Base-by-base conservation (phyloP, 2,888 invertebrate species). In the Lithophane leautieri region DNA sequence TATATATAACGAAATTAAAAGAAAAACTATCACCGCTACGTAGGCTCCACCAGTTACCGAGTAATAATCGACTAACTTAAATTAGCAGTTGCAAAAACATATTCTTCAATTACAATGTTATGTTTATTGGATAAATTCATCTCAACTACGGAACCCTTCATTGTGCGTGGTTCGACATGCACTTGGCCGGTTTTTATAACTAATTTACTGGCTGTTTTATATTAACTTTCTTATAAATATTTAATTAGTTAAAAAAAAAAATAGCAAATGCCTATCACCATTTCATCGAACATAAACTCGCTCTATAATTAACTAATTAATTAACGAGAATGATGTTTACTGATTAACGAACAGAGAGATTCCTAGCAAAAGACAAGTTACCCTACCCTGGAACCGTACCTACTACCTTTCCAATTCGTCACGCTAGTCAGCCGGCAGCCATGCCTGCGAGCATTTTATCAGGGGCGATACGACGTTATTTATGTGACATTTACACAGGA, bases 401-500 rank as follows among this genome's bases (percentile, higher is more conserved):
- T 8, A 68, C 42, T 42, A 34, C 28, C 28, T 71, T 22, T 4
- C 14, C 14, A 76, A 22, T 34, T n/a, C 44, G 56, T 76, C 52
- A 60, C 81, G 34, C 58, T 44, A 68, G 80, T 22, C n/a, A 62
- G 19, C 22, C 61, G 42, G 22, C 40, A 79, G 52, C 76, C 62
- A 50, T 54, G 56, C 54, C 44, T 14, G 40, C 58, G 34, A 44
- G 47, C 47, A 56, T 67, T 67, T 78, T 50, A 76, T 76, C 72
- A 76, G 60, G 79, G 44, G 44, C 52, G 76, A 82, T 82, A 47
- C 63, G 28, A 56, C 40, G 44, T 67, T 60, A 78, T 73, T 73
- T 88, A 85, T 83, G 82, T 87, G 87, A 85, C 75, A 75, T 80
- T 80, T 68, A 68, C 56, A 67, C 34, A 63, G 81, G 81, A 80